Percentiles rank a stretch among this genome's conserved stretches.
Evolutionary conservation across 2,113 vertebrate species (phyloP).

Genomic region (Opisthocomus hoazin): DNA sequence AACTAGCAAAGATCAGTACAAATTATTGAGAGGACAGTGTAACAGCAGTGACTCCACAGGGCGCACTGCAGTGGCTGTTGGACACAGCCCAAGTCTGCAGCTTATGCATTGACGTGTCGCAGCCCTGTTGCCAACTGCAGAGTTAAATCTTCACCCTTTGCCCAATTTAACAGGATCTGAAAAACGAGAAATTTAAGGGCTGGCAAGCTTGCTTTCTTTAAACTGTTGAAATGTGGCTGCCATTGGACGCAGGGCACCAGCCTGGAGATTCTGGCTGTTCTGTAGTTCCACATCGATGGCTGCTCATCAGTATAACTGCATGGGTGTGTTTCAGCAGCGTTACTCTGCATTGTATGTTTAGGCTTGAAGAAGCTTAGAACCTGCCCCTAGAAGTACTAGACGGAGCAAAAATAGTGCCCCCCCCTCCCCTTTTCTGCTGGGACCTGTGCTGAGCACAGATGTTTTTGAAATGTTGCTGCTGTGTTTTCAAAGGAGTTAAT

Average conservation of each 20-base stretch:
- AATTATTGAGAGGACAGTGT: background rate
- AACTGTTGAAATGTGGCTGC: background rate
- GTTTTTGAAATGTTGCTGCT: background rate
- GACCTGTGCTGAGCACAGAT: background rate
- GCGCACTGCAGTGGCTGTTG: fast-evolving
- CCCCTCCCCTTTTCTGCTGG: background rate
- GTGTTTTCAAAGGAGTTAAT: background rate
- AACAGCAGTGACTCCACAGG: background rate
- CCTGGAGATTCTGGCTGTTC: background rate
- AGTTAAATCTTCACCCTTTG: background rate
- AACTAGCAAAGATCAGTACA: background rate
- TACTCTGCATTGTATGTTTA: background rate
- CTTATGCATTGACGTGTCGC: fast-evolving
- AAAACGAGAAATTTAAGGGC: fast-evolving
- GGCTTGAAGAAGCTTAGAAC: background rate
- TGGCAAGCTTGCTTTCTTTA: background rate
- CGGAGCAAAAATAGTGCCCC: background rate
- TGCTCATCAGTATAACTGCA: background rate
- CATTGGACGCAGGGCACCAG: fast-evolving
- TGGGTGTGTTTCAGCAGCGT: background rate
- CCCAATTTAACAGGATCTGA: background rate
- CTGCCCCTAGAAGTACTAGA: background rate
- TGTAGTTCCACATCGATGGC: background rate
- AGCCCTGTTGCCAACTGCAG: background rate
- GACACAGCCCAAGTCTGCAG: background rate